Evolutionary conservation across 2,888 invertebrate genomes (phyloP).

Genomic region (Cremastinae sp.): DNA sequence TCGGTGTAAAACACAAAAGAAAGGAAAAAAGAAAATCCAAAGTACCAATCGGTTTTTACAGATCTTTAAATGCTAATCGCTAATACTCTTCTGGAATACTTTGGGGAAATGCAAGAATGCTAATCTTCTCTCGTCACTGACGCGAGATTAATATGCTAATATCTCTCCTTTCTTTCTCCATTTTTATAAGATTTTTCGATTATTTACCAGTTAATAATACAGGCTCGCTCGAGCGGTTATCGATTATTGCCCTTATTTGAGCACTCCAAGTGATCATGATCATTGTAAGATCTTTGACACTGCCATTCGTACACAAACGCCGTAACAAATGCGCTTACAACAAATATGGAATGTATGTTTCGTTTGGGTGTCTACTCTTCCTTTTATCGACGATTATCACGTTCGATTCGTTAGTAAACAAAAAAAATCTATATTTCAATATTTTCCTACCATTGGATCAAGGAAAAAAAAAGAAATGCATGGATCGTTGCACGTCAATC

Average conservation of each 20-base stretch:
- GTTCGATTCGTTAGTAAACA: background rate
- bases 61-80: conserved; percentile 51
- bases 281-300: conserved; percentile 18
- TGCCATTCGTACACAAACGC: conserved; percentile 19
- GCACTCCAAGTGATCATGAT: conserved; percentile 39
- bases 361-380: background rate
- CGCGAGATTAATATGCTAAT: conserved; percentile 33
- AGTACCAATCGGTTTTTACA: conserved; percentile 35
- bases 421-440: background rate
- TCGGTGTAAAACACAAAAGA: no score
- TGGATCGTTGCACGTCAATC: conserved; percentile 3
- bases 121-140: conserved; percentile 32
- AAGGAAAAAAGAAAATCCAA: conserved; percentile 61
- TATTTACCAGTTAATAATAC: conserved; percentile 45
- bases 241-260: conserved; percentile 49
- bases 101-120: conserved; percentile 50
- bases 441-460: background rate
- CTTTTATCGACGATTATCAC: conserved; percentile 3
- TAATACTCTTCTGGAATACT: conserved; percentile 59
- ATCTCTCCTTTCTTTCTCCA: conserved; percentile 17
- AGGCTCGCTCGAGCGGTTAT: conserved; percentile 44
- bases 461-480: background rate
- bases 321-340: conserved; percentile 19
- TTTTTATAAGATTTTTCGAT: conserved; percentile 4
- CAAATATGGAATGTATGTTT: conserved; percentile 49